Evolutionary conservation across 2,797 vertebrate species (phyloP), one percentile per base, ranked within the genome.

Genomic region (Eulemur mongoz): DNA sequence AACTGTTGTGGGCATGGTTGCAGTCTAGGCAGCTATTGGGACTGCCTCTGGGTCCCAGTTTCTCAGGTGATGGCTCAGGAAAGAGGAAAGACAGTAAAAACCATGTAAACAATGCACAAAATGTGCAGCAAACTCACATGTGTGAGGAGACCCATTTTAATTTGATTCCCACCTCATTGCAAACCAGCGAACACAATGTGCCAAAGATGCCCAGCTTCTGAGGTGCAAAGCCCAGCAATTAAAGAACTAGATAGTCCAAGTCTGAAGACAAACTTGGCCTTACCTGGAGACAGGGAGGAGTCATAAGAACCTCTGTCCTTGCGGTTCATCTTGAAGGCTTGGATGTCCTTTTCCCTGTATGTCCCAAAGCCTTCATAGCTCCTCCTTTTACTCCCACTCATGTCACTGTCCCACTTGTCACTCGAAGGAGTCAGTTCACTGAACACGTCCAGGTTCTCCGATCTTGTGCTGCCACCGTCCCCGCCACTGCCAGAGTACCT

Each of bases 311-410:
- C 98, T 98, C 98, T 99, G 85, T 99, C 99, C 97, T 99, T 99
- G 97, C 99, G 98, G 95, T 98, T 99, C 92, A 99, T 98, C 98
- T 99, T 99, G 98, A 99, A 99, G 91, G 99, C 98, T 97, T 99
- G 99, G 97, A 99, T 98, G 98, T 99, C 99, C 98, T 99, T 99
- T 98, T 99, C 99, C 98, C 99, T 99, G 98, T 99, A 99, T 1
- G 99, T 98, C 96, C 99, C 99, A 98, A 99, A 99, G 89, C 99
- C 99, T 98, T 99, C 98, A 84, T 99, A 99, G 94, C 98, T 99
- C 98, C 99, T 99, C 98, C 99, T 99, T 98, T 99, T 99, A 98
- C 98, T 99, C 97, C 99, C 98, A 84, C 98, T 98, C 80, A 98
- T 91, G 63, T 99, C 99, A 15, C 99, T 99, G 93, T 99, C 99